phyloP scores from a whole-genome alignment of 2,888 invertebrate species.

The Latheticus oryzae region DNA sequence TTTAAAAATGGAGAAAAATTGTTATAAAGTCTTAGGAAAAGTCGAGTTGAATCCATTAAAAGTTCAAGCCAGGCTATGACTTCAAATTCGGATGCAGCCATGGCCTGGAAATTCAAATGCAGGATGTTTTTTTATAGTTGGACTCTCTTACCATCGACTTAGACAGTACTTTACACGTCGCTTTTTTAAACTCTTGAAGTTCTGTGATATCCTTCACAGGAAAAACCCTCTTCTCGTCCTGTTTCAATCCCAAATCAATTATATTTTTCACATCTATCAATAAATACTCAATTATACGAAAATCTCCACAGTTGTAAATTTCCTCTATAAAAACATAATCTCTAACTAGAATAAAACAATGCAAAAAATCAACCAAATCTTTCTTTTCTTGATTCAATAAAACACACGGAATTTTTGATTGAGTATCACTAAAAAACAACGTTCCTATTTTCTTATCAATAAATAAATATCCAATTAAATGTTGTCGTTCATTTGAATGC shows the following conservation, averaged over 20 bases:
- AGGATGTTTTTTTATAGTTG: not conserved
- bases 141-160: constrained; percentile 17
- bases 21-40: not conserved
- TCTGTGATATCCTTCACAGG: not conserved
- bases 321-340: not conserved
- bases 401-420: constrained; percentile 1
- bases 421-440: not conserved
- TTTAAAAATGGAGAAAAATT: not conserved
- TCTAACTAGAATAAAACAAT: constrained; percentile 1
- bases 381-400: not conserved
- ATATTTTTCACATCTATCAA: not conserved
- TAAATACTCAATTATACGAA: not conserved
- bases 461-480: constrained; percentile 9
- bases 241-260: not conserved
- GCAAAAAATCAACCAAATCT: not conserved
- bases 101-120: not conserved
- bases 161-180: constrained; percentile 1
- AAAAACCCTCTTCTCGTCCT: not conserved
- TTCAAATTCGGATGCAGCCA: not conserved
- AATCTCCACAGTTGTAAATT: constrained; percentile 1
- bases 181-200: no score
- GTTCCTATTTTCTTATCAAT: not conserved
- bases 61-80: not conserved
- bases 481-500: not conserved
- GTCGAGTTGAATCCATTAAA: not conserved